Base-by-base conservation (phyloP, 1,140 invertebrate genomes). In the Adoxophyes honmai region DNA sequence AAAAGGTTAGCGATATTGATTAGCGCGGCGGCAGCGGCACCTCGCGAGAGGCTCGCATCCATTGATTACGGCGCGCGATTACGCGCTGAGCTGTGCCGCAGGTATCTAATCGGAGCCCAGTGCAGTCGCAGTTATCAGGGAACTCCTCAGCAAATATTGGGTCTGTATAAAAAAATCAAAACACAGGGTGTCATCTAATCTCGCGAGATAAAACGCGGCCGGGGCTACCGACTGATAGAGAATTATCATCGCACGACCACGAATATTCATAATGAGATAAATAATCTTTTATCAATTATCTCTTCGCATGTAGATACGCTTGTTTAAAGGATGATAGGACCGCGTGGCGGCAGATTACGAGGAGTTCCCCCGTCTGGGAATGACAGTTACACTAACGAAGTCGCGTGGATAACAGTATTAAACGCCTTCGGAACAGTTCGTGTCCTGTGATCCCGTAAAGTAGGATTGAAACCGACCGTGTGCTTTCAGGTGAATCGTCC, bases 401-500 rank as follows among this genome's bases (percentile, higher is more conserved):
- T 16, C 42, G 18, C 16, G 4, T 33, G 10, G n/a, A n/a, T 48
- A 11, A 28, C 18, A 33, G 9, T 28, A 6, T n/a, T n/a, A n/a
- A n/a, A n/a, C 42, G 6, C 6, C 42, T 4, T n/a, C 21, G 21
- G 21, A 2, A 4, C 9, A 9, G 1, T 1, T 9, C 8, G 8
- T 11, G 9, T 36, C 8, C 9, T 36, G 9, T 28, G 9, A 36
- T 36, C 34, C 34, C 2, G 34, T 9, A 4, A 11, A 11, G 9
- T 36, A 36, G 3, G 34, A 10, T 36, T 36, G 9, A 9, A 4
- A 36, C 9, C n/a, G 42, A 2, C 4, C 53, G 52, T 44, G 7
- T 57, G 38, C 55, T 83, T 86, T 58, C 86, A 95, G 94, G 95
- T 98, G 38, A 94, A 95, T 80, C 91, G 94, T 60, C 98, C 98